phyloP scores from a whole-genome alignment of 2,113 vertebrate genomes.

The Vanacampus margaritifer region DNA sequence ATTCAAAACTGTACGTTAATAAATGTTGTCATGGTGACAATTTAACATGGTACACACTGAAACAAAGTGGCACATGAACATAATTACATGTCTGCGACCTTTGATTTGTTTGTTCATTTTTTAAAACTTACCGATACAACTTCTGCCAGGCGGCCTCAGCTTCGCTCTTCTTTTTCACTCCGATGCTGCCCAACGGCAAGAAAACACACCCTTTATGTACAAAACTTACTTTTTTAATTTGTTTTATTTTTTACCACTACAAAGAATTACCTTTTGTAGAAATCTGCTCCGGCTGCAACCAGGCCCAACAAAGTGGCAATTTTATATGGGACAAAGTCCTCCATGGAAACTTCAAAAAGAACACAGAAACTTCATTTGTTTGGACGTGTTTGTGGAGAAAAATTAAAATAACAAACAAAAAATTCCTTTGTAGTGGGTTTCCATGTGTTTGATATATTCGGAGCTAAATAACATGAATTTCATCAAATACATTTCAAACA shows the following conservation, averaged over 20 bases:
- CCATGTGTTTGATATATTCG: too few relatives aligned
- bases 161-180: slow-evolving; percentile 64
- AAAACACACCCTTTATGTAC: neutral
- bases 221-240: neutral
- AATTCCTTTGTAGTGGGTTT: too few relatives aligned
- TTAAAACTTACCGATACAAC: slow-evolving; percentile 65
- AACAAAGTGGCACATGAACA: neutral
- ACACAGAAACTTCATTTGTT: neutral
- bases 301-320: slow-evolving; percentile 62
- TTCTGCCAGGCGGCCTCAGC: slow-evolving; percentile 64
- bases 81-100: neutral
- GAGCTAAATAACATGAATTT: too few relatives aligned
- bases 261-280: slow-evolving; percentile 58
- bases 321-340: slow-evolving; percentile 54
- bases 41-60: neutral
- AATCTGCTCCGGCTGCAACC: slow-evolving; percentile 48
- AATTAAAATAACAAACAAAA: neutral
- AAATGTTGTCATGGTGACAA: neutral
- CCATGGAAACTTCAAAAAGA: slow-evolving; percentile 46
- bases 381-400: too few relatives aligned
- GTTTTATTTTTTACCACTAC: neutral
- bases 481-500: neutral
- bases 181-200: slow-evolving; percentile 44
- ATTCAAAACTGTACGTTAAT: neutral
- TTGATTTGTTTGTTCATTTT: neutral